A percentile compares a stretch with the other conserved stretches of the same genome.
Conservation (phyloP, 2,888 invertebrate genomes). For the Metallyticus violacea region DNA sequence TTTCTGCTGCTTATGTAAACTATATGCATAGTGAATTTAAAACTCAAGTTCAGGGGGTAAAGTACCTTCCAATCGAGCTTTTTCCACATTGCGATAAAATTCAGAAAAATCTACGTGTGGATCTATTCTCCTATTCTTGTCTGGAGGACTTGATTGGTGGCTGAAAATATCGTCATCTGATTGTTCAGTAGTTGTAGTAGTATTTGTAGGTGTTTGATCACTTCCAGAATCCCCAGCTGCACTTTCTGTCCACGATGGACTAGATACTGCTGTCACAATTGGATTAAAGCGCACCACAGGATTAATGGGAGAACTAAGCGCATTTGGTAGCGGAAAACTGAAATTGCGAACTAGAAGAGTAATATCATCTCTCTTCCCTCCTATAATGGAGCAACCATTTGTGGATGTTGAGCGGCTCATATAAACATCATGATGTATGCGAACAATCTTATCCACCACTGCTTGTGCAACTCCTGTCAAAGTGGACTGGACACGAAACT, state of each 20-base stretch:
- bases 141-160: conserved; percentile 41
- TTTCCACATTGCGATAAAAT: conserved; percentile 70
- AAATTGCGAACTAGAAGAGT: conserved; percentile 84
- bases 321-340: conserved; percentile 70
- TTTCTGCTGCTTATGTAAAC: too few species aligned
- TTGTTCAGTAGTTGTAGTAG: conserved; percentile 43
- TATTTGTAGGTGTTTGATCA: conserved; percentile 20
- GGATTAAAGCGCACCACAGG: conserved; percentile 61
- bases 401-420: conserved; percentile 51
- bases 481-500: conserved; percentile 75
- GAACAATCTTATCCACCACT: conserved; percentile 77
- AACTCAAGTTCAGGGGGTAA: conserved; percentile 61
- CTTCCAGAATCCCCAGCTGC: conserved; percentile 13
- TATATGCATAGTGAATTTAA: not conserved
- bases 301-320: conserved; percentile 50
- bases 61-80: conserved; percentile 62
- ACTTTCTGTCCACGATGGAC: conserved; percentile 21
- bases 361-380: conserved; percentile 73
- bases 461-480: conserved; percentile 81
- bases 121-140: conserved; percentile 67
- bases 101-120: conserved; percentile 83
- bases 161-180: conserved; percentile 46
- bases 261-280: conserved; percentile 50
- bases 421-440: conserved; percentile 77
- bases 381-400: conserved; percentile 14